A percentile compares a stretch with the other conserved stretches of the same genome.
These are phyloP conservation scores for Chaitophorus viminalis DNA, from an alignment of 2,888 invertebrate genomes.

Conservation along the genomic window DNA sequence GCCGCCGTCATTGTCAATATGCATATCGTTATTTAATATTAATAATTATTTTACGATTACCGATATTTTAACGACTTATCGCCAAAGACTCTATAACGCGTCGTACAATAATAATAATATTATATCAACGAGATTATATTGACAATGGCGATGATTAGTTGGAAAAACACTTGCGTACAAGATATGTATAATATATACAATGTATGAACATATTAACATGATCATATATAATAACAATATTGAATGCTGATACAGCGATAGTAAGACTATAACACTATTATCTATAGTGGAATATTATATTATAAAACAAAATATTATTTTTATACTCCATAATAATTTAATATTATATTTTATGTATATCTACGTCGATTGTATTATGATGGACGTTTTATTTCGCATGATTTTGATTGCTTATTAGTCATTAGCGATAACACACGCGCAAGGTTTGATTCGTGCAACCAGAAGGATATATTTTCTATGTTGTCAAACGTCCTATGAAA, in stretches of 20 bases:
- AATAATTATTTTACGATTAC: conserved; percentile 43
- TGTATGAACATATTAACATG: not conserved
- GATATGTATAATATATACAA: not conserved
- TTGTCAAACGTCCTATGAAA: too few species aligned
- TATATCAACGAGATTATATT: not conserved
- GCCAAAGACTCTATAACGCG: not conserved
- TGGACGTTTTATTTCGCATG: too few species aligned
- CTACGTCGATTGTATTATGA: too few species aligned
- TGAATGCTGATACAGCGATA: not conserved
- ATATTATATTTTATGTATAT: too few species aligned
- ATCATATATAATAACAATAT: not conserved
- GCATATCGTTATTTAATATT: conserved; percentile 39
- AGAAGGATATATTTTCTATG: too few species aligned
- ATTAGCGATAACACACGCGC: too few species aligned
- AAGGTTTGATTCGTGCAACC: too few species aligned
- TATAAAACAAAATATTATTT: too few species aligned
- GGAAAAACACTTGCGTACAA: not conserved
- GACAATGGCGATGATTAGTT: not conserved
- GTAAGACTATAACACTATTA: not conserved
- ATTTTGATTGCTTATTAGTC: too few species aligned
- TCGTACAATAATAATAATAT: not conserved
- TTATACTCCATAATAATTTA: too few species aligned
- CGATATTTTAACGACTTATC: conserved; percentile 7
- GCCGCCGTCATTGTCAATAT: not conserved
- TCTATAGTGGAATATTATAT: too few species aligned